A percentile compares a stretch with the other conserved stretches of the same genome.
Conservation (phyloP, 2,113 vertebrate species). For the Aphyosemion australe region DNA sequence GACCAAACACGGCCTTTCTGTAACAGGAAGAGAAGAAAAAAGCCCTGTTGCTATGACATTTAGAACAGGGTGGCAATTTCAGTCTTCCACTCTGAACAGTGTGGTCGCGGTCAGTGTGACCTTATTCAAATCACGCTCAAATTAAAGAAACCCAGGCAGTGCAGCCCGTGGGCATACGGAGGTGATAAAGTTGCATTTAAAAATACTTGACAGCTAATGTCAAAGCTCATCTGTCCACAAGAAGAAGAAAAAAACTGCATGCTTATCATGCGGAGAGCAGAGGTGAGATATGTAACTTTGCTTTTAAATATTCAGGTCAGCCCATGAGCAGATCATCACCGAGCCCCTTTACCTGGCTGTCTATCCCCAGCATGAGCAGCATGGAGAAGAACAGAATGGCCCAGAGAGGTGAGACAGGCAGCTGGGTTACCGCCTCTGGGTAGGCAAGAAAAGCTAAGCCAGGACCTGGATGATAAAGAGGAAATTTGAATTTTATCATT, state of each 20-base stretch:
- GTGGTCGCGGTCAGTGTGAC: slow-evolving; percentile 8
- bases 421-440: slow-evolving; percentile 95
- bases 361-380: slow-evolving; percentile 97
- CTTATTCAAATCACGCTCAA: slow-evolving; percentile 32
- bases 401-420: slow-evolving; percentile 96
- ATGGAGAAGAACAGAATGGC: slow-evolving; percentile 98
- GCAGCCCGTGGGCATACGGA: slow-evolving; percentile 46
- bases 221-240: slow-evolving; percentile 62
- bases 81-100: slow-evolving; percentile 27
- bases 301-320: slow-evolving; percentile 76
- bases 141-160: slow-evolving; percentile 31
- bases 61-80: slow-evolving; percentile 28
- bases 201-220: slow-evolving; percentile 62
- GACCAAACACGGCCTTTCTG: slow-evolving; percentile 3
- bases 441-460: slow-evolving; percentile 97
- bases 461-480: slow-evolving; percentile 81
- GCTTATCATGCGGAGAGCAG: slow-evolving; percentile 65
- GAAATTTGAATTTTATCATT: slow-evolving; percentile 13
- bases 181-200: slow-evolving; percentile 65
- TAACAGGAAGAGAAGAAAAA: slow-evolving; percentile 25
- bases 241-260: slow-evolving; percentile 44
- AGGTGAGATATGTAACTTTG: slow-evolving; percentile 57
- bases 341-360: slow-evolving; percentile 90
- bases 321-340: slow-evolving; percentile 58
- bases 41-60: slow-evolving; percentile 27